Conservation (phyloP, 2,888 invertebrate genomes). For the Philopedon plagiatum region DNA sequence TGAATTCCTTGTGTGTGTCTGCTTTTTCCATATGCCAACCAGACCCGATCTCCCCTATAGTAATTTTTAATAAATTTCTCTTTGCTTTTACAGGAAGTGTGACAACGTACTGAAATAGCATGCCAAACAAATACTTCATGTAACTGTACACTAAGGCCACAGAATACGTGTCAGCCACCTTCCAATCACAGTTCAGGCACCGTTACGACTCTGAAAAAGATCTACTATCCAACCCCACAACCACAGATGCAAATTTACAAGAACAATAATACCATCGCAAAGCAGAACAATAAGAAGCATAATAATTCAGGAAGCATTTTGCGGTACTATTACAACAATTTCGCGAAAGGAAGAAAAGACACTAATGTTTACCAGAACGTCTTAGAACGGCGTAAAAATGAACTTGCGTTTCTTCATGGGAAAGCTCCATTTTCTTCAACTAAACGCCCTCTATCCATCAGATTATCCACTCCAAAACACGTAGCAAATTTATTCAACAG, state of each 20-base stretch:
- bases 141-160: slow-evolving; percentile 52
- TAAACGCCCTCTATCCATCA: slow-evolving; percentile 68
- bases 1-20: too few species aligned
- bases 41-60: too few species aligned
- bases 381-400: slow-evolving; percentile 61
- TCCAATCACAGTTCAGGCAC: slow-evolving; percentile 10
- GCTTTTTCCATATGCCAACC: too few species aligned
- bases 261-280: slow-evolving; percentile 56
- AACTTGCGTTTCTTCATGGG: slow-evolving; percentile 64
- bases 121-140: slow-evolving; percentile 55
- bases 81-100: slow-evolving; percentile 82
- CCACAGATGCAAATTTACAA: slow-evolving; percentile 52
- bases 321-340: slow-evolving; percentile 68
- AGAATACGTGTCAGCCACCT: slow-evolving; percentile 50
- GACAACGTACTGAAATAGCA: slow-evolving; percentile 74
- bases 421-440: slow-evolving; percentile 73
- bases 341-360: slow-evolving; percentile 64
- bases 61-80: background rate
- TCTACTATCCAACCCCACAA: slow-evolving; percentile 63
- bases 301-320: slow-evolving; percentile 63
- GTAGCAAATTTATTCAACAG: slow-evolving; percentile 66
- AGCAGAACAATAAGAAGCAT: slow-evolving; percentile 62
- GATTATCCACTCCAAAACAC: slow-evolving; percentile 67
- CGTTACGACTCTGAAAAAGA: slow-evolving; percentile 61
- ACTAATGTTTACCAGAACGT: slow-evolving; percentile 67